phyloP scores from a whole-genome alignment of 2,888 invertebrate species.

The Pantelozetes paolii region DNA sequence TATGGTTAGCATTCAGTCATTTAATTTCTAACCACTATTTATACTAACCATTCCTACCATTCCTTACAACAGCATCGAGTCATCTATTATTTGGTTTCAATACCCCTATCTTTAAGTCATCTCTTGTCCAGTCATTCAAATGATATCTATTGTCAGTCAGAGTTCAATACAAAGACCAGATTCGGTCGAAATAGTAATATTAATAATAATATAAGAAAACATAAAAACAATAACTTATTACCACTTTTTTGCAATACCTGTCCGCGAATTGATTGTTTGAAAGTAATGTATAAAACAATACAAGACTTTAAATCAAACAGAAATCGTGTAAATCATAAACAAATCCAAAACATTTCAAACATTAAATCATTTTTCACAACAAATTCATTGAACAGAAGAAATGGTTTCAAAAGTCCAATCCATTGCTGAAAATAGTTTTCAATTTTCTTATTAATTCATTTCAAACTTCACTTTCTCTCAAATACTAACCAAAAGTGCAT shows the following conservation, averaged over 20 bases:
- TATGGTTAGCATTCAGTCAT: conserved; percentile 16
- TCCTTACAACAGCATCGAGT: conserved; percentile 35
- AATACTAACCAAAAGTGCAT: not conserved
- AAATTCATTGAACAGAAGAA: not conserved
- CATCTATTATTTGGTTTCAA: conserved; percentile 38
- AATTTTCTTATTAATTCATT: no score
- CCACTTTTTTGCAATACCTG: conserved; percentile 34
- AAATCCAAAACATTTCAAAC: not conserved
- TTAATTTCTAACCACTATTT: not conserved
- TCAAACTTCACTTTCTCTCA: not conserved
- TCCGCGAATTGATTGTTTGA: conserved; percentile 39
- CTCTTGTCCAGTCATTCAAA: conserved; percentile 2
- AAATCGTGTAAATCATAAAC: conserved; percentile 4
- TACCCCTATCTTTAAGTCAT: conserved; percentile 14
- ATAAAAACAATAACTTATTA: conserved; percentile 10
- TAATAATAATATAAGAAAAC: not conserved
- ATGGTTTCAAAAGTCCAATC: not conserved
- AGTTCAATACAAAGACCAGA: not conserved
- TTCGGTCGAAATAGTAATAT: not conserved
- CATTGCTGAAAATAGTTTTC: no score
- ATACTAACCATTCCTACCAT: not conserved
- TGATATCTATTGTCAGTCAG: not conserved
- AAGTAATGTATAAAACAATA: conserved; percentile 33
- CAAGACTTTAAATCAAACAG: not conserved
- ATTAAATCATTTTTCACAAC: conserved; percentile 8